A percentile compares a stretch with the other conserved stretches of the same genome.
phyloP scores from a whole-genome alignment of 2,888 invertebrate species.

The Strigamia maritima region DNA sequence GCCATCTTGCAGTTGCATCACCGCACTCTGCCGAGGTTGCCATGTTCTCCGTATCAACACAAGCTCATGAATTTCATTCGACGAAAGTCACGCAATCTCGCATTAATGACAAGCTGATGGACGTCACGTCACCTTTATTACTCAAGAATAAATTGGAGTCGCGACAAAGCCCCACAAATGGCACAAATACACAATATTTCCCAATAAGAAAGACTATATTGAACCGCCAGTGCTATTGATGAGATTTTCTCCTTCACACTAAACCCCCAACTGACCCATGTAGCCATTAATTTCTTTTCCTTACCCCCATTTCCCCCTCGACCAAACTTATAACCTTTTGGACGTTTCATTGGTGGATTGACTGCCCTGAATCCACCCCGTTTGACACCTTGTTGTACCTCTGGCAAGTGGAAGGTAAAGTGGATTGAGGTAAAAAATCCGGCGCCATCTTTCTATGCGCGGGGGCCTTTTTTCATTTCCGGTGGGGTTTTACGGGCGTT shows the following conservation, averaged over 20 bases:
- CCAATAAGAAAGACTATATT: neutral
- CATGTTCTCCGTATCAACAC: neutral
- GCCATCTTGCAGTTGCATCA: slow-evolving; percentile 22
- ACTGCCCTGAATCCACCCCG: neutral
- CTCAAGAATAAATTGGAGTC: neutral
- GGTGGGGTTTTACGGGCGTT: slow-evolving; percentile 17
- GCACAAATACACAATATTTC: neutral
- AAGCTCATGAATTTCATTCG: slow-evolving; percentile 8
- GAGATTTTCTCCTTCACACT: neutral
- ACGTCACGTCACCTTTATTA: slow-evolving; percentile 6
- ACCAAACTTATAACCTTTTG: neutral
- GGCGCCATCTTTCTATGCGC: slow-evolving; percentile 18
- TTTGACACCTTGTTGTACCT: neutral
- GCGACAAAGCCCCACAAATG: neutral
- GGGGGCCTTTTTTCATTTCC: slow-evolving; percentile 13
- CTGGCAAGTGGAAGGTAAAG: neutral
- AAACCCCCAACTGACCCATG: slow-evolving; percentile 21
- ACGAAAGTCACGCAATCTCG: neutral
- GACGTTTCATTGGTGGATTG: neutral
- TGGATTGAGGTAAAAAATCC: slow-evolving; percentile 7
- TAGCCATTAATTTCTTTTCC: neutral
- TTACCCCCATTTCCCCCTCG: neutral
- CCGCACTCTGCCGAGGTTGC: neutral
- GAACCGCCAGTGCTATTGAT: slow-evolving; percentile 2
- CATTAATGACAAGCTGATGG: neutral